phyloP scores from a whole-genome alignment of 1,140 invertebrate species.

The Drosophila rhopaloa region DNA sequence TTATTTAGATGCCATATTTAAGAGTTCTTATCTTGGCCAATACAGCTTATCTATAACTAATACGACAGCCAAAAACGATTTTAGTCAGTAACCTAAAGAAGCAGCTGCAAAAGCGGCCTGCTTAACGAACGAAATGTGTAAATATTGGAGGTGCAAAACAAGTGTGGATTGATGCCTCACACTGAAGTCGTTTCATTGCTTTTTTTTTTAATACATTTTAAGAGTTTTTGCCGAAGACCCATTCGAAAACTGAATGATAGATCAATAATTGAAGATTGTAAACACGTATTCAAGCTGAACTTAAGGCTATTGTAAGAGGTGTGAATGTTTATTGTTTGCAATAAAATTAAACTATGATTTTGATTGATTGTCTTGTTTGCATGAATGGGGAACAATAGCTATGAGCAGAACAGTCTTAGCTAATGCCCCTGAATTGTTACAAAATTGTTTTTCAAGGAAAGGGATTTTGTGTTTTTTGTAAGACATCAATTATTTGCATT shows the following conservation, averaged over 20 bases:
- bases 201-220: slow-evolving; percentile 38
- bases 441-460: too few relatives aligned
- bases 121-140: slow-evolving; percentile 42
- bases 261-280: slow-evolving; percentile 14
- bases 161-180: too few relatives aligned
- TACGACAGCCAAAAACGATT: slow-evolving; percentile 23
- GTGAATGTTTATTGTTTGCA: slow-evolving; percentile 71
- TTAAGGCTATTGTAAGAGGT: slow-evolving; percentile 46
- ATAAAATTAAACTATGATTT: slow-evolving; percentile 64
- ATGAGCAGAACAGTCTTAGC: too few relatives aligned
- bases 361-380: background rate
- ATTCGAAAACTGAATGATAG: slow-evolving; percentile 20
- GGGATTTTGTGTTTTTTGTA: too few relatives aligned
- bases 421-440: too few relatives aligned
- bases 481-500: background rate
- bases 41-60: slow-evolving; percentile 9
- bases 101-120: slow-evolving; percentile 9
- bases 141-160: slow-evolving; percentile 15
- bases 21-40: background rate
- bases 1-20: slow-evolving; percentile 19
- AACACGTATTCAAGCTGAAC: slow-evolving; percentile 61
- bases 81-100: slow-evolving; percentile 1
- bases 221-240: slow-evolving; percentile 11
- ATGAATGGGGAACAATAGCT: background rate
- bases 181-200: slow-evolving; percentile 3